phyloP scores from a whole-genome alignment of 1,140 invertebrate genomes.

The Pissodes strobi region DNA sequence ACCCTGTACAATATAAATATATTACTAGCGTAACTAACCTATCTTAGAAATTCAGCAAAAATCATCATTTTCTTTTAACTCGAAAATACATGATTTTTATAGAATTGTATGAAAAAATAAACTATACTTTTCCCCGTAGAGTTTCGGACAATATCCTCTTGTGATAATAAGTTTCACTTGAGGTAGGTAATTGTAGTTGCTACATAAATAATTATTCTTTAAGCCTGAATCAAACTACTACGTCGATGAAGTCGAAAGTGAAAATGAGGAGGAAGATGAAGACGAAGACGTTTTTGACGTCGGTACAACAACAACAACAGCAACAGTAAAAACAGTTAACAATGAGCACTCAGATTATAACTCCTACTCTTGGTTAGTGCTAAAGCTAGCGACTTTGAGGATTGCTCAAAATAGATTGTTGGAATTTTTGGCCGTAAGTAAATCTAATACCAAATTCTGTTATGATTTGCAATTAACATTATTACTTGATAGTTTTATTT shows the following conservation, averaged over 20 bases:
- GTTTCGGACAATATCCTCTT: too few relatives aligned
- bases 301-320: slow-evolving; percentile 43
- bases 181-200: not conserved
- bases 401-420: slow-evolving; percentile 80
- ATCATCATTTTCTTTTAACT: too few relatives aligned
- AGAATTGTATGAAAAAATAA: too few relatives aligned
- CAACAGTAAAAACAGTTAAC: slow-evolving; percentile 62
- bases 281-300: slow-evolving; percentile 79
- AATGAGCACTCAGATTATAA: slow-evolving; percentile 89
- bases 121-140: too few relatives aligned
- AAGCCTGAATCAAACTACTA: slow-evolving; percentile 47
- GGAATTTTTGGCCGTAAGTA: slow-evolving; percentile 65
- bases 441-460: not conserved
- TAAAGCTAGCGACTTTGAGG: slow-evolving; percentile 85
- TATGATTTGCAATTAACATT: slow-evolving; percentile 8
- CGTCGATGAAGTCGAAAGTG: slow-evolving; percentile 63
- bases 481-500: slow-evolving; percentile 13
- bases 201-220: slow-evolving; percentile 19
- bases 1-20: too few relatives aligned
- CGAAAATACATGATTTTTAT: too few relatives aligned
- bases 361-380: slow-evolving; percentile 93
- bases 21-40: too few relatives aligned
- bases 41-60: too few relatives aligned
- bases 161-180: too few relatives aligned
- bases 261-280: slow-evolving; percentile 72